Percentiles rank a stretch among this genome's conserved stretches.
These are phyloP conservation scores for Apostichopus californicus DNA, from an alignment of 35 echinoderm and acorn worm species.

Conservation along the genomic window DNA sequence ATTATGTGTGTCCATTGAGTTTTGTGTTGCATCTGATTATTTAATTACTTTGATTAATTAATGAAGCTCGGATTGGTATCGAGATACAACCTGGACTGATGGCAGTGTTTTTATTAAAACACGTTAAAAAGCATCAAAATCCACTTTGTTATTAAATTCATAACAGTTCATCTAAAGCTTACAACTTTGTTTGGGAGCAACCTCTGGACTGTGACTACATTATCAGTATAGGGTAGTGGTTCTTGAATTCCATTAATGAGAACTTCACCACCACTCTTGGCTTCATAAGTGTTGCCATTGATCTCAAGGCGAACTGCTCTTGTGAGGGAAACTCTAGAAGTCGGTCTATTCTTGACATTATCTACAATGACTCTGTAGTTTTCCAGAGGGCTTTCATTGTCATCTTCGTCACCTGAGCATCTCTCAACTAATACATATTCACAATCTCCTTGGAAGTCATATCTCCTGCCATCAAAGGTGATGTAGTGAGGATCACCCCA, in stretches of 20 bases:
- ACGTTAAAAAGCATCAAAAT: too few relatives aligned
- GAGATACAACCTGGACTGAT: too few relatives aligned
- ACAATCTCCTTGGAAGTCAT: constrained; percentile 47
- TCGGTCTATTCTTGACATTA: constrained; percentile 52
- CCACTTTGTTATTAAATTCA: too few relatives aligned
- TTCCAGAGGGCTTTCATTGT: not conserved
- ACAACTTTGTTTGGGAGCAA: not conserved
- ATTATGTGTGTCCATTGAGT: too few relatives aligned
- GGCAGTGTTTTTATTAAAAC: too few relatives aligned
- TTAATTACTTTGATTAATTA: too few relatives aligned
- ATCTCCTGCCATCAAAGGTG: constrained; percentile 16
- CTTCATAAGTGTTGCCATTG: constrained; percentile 21
- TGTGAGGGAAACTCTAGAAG: constrained; percentile 36
- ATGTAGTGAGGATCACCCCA: constrained; percentile 51
- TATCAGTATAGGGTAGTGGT: constrained; percentile 16
- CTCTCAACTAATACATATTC: constrained; percentile 16
- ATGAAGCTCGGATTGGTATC: too few relatives aligned
- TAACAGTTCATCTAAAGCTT: not conserved
- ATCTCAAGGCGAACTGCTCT: constrained; percentile 53
- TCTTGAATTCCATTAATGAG: constrained; percentile 41
- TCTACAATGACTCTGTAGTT: constrained; percentile 10
- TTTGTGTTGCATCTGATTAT: too few relatives aligned
- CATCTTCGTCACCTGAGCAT: not conserved
- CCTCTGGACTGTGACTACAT: constrained; percentile 9
- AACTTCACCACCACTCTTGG: constrained; percentile 29